phyloP scores from a whole-genome alignment of 2,113 vertebrate genomes.

The Otis tarda region DNA sequence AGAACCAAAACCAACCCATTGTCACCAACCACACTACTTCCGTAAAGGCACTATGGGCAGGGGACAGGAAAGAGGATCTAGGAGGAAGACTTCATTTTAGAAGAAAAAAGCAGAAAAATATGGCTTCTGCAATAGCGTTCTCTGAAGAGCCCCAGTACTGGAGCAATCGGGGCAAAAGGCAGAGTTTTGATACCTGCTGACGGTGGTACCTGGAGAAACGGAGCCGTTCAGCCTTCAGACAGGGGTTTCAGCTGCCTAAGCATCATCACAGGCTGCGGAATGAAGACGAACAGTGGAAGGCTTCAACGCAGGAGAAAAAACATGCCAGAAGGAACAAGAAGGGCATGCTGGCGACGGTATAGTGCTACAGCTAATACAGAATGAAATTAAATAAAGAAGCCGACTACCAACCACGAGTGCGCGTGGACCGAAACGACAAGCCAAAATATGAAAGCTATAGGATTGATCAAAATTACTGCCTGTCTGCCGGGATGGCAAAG shows the following conservation, averaged over 20 bases:
- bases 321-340: background rate
- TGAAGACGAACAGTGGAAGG: background rate
- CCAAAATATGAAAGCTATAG: background rate
- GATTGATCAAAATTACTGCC: background rate
- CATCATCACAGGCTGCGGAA: background rate
- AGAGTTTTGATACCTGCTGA: background rate
- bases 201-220: background rate
- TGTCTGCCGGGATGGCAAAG: background rate
- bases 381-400: background rate
- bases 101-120: background rate
- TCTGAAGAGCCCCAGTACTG: background rate
- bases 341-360: background rate
- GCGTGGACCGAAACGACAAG: background rate
- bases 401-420: background rate
- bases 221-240: background rate
- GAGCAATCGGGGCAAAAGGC: background rate
- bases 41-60: background rate
- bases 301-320: background rate
- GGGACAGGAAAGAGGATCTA: too few relatives aligned
- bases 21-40: background rate
- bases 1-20: background rate
- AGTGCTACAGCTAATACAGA: background rate
- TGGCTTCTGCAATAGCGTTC: fast-evolving
- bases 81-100: background rate
- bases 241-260: too few relatives aligned